Base-by-base conservation (phyloP, 1,140 invertebrate genomes). In the Lucilia cuprina region DNA sequence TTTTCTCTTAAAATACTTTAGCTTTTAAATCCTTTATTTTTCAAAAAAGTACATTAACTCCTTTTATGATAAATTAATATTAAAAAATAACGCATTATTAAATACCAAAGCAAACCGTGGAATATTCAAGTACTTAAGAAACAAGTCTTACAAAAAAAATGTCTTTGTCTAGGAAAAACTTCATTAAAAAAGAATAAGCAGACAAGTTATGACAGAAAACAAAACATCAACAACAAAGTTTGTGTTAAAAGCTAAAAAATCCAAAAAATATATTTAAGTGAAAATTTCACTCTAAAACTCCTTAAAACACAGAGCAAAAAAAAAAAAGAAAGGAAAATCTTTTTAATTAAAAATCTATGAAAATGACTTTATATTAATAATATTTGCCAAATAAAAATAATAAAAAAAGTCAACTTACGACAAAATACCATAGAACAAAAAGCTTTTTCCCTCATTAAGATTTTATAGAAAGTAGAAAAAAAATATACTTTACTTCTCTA, bases 341-440 rank as follows among this genome's bases (percentile, higher is more conserved):
- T 70, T 70, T 70, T 74, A 83, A 83, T 83, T 83, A 83, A 83
- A 83, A 83, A 83, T 83, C 82, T 83, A 83, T 83, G 82, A 83
- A 83, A 83, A 70, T 83, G 34, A n/a, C n/a, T 83, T 65, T 65
- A 70, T 70, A 50, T 83, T 74, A 83, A 30, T 70, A 83, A 83
- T 83, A 13, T 70, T 17, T 83, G 14, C 21, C 49, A 35, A 83
- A 19, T 5, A 9, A 78, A 14, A 78, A 78, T 78, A 77, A 70
- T 7, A 70, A 10, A 12, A n/a, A 12, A 21, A 70, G 65, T 70
- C 65, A 21, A 21, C n/a, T 70, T 19, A 70, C n/a, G 65, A 17
- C 9, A 70, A 70, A 70, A 25, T 21, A 2, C 3, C n/a, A 70
- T 10, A 7, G n/a, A 70, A 70, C 65, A 70, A 70, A 65, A 17